Evolutionary conservation across 1,140 invertebrate genomes (phyloP), one percentile per base, ranked within the genome.

Genomic region (Rhyacophila brunnea): DNA sequence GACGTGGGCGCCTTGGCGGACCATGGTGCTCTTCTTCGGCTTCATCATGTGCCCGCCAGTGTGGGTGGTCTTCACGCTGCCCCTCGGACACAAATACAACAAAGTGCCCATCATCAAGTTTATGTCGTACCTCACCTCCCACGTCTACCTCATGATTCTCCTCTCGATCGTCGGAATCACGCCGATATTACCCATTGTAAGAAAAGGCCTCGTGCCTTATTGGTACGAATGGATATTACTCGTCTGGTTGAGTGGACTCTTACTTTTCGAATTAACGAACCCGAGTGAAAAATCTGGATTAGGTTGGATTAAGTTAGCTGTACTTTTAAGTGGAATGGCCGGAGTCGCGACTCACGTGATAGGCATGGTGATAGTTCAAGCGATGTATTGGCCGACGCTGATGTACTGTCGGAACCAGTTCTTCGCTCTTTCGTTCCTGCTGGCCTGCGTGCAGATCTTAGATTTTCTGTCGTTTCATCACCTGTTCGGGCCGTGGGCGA

Each of bases 31-130:
- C 58, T 95, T 98, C 75, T 81, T 96, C 54, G 83, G 86, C 15
- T 97, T 98, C 69, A 84, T 99, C 60, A 79, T 97, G 17, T 92
- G 93, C 70, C 97, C 97, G 19, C 91, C 95, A 7, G 86, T 99
- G 1, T 99, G 97, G 97, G 80, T 99, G 49, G 87, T 91, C 9
- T 96, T 99, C 73, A 98, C 95, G 32, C 83, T 99, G 65, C 96
- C 96, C 9, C 78, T 98, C 63, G 93, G 93, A 15, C 94, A 96
- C 78, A 91, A 91, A 73, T 98, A 96, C 76, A 92, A 95, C 81
- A 95, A 92, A 80, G 87, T 92, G 67, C 97, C 97, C 14, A 97
- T 99, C 65, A 97, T 99, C 68, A 99, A 99, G 78, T 99, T 99
- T 74, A 98, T 99, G 91, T 96, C 95, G 10, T 98, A 99, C 77